phyloP scores from a whole-genome alignment of 2,888 invertebrate genomes.

The Drosophila lacicola region DNA sequence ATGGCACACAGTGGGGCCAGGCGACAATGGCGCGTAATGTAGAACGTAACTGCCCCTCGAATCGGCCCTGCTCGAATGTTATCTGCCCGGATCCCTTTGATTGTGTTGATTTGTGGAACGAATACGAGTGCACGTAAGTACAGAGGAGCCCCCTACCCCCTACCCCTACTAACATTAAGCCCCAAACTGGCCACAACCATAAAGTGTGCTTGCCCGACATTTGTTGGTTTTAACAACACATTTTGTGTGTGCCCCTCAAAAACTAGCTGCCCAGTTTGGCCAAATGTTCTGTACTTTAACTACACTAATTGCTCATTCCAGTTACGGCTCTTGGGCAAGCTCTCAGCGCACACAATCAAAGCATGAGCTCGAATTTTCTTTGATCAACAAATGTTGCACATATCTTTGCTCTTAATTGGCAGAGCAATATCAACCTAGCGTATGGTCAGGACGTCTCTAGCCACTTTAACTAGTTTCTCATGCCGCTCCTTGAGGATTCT shows the following conservation, averaged over 20 bases:
- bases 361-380: neutral
- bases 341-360: neutral
- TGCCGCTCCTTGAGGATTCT: neutral
- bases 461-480: neutral
- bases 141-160: constrained; percentile 11
- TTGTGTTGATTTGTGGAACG: constrained; percentile 98
- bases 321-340: neutral
- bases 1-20: constrained; percentile 97
- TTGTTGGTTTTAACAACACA: neutral
- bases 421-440: neutral
- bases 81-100: constrained; percentile 97
- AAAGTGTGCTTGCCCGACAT: neutral
- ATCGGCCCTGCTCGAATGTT: constrained; percentile 96
- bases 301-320: constrained; percentile 15
- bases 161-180: neutral
- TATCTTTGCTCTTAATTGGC: constrained; percentile 2
- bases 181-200: neutral
- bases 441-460: neutral
- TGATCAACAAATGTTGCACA: neutral
- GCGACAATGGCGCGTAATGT: constrained; percentile 96
- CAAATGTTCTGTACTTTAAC: neutral
- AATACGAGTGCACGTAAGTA: constrained; percentile 98
- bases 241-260: neutral
- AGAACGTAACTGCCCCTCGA: constrained; percentile 96
- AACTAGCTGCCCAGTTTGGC: neutral